Conservation (phyloP, 2,888 invertebrate genomes). For the Papilio elwesi region DNA sequence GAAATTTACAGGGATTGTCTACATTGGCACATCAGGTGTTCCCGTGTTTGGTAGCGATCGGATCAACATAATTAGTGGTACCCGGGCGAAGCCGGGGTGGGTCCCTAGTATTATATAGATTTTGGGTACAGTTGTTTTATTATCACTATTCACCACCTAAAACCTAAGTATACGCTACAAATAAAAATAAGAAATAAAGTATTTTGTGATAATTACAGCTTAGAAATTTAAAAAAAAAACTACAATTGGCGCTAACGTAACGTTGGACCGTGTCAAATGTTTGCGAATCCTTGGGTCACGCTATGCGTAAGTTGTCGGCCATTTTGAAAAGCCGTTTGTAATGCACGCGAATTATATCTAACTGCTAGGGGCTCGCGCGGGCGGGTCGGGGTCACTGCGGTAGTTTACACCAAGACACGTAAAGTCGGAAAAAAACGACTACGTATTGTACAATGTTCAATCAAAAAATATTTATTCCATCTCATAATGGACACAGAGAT, state of each 20-base stretch:
- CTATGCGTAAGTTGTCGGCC: constrained; percentile 41
- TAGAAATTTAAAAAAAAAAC: constrained; percentile 8
- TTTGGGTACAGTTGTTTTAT: too few relatives aligned
- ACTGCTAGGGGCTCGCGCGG: constrained; percentile 4
- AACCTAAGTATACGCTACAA: too few relatives aligned
- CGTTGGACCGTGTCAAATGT: constrained; percentile 28
- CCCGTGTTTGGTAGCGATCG: too few relatives aligned
- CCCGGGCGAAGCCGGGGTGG: too few relatives aligned
- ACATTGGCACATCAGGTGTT: too few relatives aligned
- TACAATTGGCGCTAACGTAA: constrained; percentile 4
- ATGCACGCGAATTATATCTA: constrained; percentile 29
- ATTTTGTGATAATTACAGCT: not conserved
- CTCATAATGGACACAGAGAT: not conserved
- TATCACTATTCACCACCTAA: too few relatives aligned
- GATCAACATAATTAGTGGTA: too few relatives aligned
- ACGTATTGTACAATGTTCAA: not conserved
- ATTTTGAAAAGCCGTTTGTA: constrained; percentile 41
- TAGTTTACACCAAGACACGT: constrained; percentile 14
- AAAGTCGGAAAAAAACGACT: not conserved
- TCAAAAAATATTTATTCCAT: not conserved
- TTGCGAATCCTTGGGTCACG: constrained; percentile 38
- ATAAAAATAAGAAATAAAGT: too few relatives aligned
- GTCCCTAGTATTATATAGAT: too few relatives aligned
- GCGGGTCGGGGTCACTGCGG: constrained; percentile 29
- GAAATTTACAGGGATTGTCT: too few relatives aligned